Percentiles rank a stretch among this genome's conserved stretches.
These are phyloP conservation scores for Drosophila algonquin DNA, from an alignment of 2,888 invertebrate species.

Conservation along the genomic window DNA sequence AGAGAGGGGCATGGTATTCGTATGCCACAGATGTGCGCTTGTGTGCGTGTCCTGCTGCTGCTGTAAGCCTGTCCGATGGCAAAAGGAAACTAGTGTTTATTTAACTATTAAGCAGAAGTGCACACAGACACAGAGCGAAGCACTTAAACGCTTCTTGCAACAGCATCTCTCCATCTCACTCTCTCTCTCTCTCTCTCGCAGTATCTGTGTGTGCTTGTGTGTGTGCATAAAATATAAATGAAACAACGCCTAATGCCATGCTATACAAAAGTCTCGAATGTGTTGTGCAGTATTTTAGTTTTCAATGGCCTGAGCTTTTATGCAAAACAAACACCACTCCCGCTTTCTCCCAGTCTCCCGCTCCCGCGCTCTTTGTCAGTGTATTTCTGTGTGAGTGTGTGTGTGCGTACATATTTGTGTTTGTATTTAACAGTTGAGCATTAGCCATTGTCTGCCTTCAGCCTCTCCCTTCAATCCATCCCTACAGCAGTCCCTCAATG, in stretches of 20 bases:
- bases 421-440: conserved; percentile 75
- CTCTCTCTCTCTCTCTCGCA: conserved; percentile 2
- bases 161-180: neutral
- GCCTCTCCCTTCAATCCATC: neutral
- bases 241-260: conserved; percentile 72
- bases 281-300: conserved; percentile 78
- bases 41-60: conserved; percentile 8
- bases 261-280: conserved; percentile 72
- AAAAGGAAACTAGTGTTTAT: conserved; percentile 71
- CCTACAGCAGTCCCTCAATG: neutral
- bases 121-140: conserved; percentile 52
- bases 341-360: conserved; percentile 20
- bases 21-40: neutral
- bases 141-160: conserved; percentile 32
- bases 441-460: conserved; percentile 71
- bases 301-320: conserved; percentile 77
- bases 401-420: conserved; percentile 55
- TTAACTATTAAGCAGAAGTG: conserved; percentile 75
- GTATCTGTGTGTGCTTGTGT: conserved; percentile 22
- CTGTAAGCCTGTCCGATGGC: conserved; percentile 47
- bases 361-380: conserved; percentile 33
- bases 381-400: conserved; percentile 40
- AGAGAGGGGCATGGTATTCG: neutral
- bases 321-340: conserved; percentile 69
- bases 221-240: conserved; percentile 77